These are phyloP conservation scores for Larimichthys crocea DNA, from an alignment of 2,113 vertebrate genomes.

Conservation along the genomic window DNA sequence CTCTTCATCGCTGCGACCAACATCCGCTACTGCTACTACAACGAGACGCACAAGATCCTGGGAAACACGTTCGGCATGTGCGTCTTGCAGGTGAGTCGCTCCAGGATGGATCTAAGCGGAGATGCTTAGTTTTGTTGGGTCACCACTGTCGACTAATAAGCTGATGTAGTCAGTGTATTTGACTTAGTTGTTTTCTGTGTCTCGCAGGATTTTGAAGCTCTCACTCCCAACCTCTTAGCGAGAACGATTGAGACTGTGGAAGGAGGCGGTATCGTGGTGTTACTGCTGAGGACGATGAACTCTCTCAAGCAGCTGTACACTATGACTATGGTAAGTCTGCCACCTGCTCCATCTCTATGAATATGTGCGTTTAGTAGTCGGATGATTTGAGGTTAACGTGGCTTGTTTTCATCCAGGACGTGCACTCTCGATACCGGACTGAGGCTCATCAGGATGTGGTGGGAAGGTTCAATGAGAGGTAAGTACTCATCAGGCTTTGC, in stretches of 20 bases:
- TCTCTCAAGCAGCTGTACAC: slow-evolving; percentile 98
- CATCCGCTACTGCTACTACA: slow-evolving; percentile 99
- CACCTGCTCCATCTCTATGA: not conserved
- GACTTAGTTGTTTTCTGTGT: not conserved
- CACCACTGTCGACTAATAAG: too few species aligned
- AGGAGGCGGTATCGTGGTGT: slow-evolving; percentile 93
- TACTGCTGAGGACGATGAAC: slow-evolving; percentile 94
- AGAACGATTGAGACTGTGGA: slow-evolving; percentile 96
- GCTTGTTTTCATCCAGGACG: slow-evolving; percentile 85
- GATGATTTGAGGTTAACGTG: not conserved
- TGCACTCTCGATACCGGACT: slow-evolving; percentile 96
- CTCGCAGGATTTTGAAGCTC: slow-evolving; percentile 94
- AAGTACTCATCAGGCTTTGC: not conserved
- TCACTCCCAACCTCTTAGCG: slow-evolving; percentile 95
- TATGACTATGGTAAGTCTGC: slow-evolving; percentile 91
- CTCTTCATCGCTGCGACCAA: slow-evolving; percentile 96
- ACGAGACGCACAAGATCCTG: slow-evolving; percentile 96
- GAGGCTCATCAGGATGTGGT: slow-evolving; percentile 98
- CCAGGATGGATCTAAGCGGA: too few species aligned
- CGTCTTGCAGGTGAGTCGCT: slow-evolving; percentile 89
- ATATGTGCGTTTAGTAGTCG: not conserved
- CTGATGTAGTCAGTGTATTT: not conserved
- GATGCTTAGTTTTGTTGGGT: too few species aligned
- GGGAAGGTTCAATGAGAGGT: slow-evolving; percentile 98
- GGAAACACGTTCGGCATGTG: slow-evolving; percentile 99